phyloP scores from a whole-genome alignment of 2,888 invertebrate genomes.

The Phasia obesa region DNA sequence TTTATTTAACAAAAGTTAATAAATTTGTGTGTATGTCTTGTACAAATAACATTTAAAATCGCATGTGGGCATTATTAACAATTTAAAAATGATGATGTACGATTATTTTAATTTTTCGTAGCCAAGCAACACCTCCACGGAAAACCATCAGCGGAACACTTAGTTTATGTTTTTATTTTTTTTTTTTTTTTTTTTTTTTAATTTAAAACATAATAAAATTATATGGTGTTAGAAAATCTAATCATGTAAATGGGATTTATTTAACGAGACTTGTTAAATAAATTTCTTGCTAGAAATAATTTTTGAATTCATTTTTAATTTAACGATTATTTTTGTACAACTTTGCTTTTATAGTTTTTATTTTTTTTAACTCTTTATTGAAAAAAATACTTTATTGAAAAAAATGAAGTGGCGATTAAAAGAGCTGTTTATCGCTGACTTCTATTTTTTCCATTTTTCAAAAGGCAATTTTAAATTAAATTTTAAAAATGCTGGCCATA shows the following conservation, averaged over 20 bases:
- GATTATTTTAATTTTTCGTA: slow-evolving; percentile 26
- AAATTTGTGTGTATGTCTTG: slow-evolving; percentile 2
- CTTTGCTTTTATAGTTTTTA: no score
- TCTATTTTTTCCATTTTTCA: no score
- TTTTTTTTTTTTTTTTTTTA: background rate
- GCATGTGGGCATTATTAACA: slow-evolving; percentile 54
- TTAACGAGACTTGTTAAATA: background rate
- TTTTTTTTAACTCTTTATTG: no score
- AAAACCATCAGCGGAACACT: slow-evolving; percentile 8
- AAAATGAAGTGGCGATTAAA: no score
- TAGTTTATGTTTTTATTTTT: background rate
- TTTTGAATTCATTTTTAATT: no score
- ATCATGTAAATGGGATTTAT: slow-evolving; percentile 14
- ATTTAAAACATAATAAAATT: background rate
- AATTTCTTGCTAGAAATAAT: no score
- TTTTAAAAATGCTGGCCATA: no score
- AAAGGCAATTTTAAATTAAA: no score
- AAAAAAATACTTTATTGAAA: no score
- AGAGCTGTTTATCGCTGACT: no score
- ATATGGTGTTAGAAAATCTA: slow-evolving; percentile 11
- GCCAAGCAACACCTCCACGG: slow-evolving; percentile 49
- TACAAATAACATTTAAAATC: slow-evolving; percentile 37
- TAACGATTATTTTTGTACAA: no score
- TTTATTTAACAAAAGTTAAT: slow-evolving; percentile 4
- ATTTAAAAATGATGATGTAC: slow-evolving; percentile 55